Evolutionary conservation across 2,888 invertebrate species (phyloP).

Genomic region (Dione vanillae): DNA sequence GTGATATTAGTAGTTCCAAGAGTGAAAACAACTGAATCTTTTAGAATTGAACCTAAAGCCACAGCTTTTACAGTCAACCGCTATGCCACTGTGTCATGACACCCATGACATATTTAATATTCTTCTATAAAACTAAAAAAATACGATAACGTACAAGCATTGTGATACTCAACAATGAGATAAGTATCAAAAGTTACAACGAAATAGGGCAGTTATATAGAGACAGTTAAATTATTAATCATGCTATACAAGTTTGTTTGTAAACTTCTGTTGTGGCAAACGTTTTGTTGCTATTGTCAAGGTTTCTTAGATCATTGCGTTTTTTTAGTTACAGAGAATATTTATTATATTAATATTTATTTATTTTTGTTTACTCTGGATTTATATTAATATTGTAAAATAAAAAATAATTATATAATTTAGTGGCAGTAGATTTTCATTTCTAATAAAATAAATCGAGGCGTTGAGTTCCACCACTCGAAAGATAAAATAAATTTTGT

Average conservation of each 20-base stretch:
- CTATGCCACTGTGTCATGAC: background rate
- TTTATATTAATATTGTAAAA: background rate
- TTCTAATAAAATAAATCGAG: background rate
- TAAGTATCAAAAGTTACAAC: constrained; percentile 35
- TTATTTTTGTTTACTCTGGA: background rate
- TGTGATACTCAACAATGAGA: constrained; percentile 11
- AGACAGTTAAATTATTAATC: constrained; percentile 71
- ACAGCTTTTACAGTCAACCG: background rate
- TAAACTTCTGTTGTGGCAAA: constrained; percentile 71
- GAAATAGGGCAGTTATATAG: constrained; percentile 40
- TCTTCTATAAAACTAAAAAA: constrained; percentile 9
- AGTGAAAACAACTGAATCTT: background rate
- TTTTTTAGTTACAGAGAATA: background rate
- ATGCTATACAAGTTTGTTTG: constrained; percentile 71
- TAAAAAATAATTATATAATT: too few species aligned
- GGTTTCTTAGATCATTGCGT: constrained; percentile 39
- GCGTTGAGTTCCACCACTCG: background rate
- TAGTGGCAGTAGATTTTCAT: too few species aligned
- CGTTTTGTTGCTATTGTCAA: constrained; percentile 58
- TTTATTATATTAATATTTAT: constrained; percentile 7
- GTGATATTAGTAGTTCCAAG: background rate
- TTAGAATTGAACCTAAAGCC: background rate
- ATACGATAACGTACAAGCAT: background rate
- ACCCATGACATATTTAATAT: constrained; percentile 18
- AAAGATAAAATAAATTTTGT: too few species aligned